Conservation (phyloP, 2,113 vertebrate genomes). For the Dipodomys stephensi region DNA sequence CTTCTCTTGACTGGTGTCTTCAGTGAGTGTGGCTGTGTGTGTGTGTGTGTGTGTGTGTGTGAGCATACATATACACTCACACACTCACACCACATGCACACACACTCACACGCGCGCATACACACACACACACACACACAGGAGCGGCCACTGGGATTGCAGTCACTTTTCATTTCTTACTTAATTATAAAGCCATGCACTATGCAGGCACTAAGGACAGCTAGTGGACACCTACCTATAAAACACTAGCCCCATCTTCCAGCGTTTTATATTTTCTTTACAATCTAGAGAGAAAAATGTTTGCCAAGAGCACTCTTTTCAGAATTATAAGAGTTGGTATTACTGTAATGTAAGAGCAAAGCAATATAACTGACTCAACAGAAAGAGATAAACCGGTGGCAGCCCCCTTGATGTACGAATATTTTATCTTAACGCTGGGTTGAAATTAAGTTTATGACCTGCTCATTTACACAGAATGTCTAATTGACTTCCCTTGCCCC, state of each 20-base stretch:
- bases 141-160: constrained; percentile 27
- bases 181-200: constrained; percentile 84
- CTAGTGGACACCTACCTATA: constrained; percentile 86
- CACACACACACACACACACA: not conserved
- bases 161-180: constrained; percentile 79
- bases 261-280: constrained; percentile 68
- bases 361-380: constrained; percentile 78
- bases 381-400: constrained; percentile 79
- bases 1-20: constrained; percentile 29
- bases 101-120: not conserved
- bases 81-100: not conserved
- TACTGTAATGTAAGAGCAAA: constrained; percentile 56
- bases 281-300: constrained; percentile 46
- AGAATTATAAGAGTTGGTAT: constrained; percentile 68
- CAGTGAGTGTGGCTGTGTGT: not conserved
- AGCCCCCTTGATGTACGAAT: constrained; percentile 61
- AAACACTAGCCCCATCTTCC: constrained; percentile 78
- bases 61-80: no score
- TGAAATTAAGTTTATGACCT: constrained; percentile 83
- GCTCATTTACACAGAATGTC: constrained; percentile 67
- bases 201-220: constrained; percentile 85
- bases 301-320: constrained; percentile 70
- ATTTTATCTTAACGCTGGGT: constrained; percentile 75
- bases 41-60: not conserved
- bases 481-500: constrained; percentile 10